Evolutionary conservation across 2,888 invertebrate species (phyloP), one percentile per base, ranked within the genome.

Genomic region (Sinotaia quadrata): DNA sequence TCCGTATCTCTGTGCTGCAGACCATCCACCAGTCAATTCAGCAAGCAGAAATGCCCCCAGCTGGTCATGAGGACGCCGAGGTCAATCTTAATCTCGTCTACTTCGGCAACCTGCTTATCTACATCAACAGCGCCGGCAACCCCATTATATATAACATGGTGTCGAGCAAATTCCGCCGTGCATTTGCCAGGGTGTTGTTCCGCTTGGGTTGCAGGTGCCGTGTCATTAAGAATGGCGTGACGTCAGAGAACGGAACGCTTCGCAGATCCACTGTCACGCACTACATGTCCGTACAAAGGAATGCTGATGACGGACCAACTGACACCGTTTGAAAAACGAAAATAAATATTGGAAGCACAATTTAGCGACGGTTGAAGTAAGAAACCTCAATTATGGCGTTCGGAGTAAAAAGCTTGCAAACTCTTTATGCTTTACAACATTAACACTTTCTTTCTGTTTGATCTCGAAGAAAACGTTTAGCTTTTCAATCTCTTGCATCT

Each of bases 101-200:
- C 89, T 94, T 95, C 88, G 94, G 94, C 85, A 92, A 96, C 77
- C 75, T 81, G 4, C 76, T 96, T 94, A 90, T 95, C 77, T 95
- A 96, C 89, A 91, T 95, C 65, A 96, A 96, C 89, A 96, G 95
- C 62, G 95, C 95, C 12, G 92, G 95, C 63, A 96, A 96, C 90
- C 96, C 96, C 18, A 94, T 96, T 82, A 89, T 96, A 61, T 96
- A 96, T 66, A 69, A 69, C 62, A 60, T 73, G 44, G 65, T 61
- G 18, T 73, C 73, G 44, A 73, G 70, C 31, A 73, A 73, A 44
- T 73, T 73, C 70, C 63, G 73, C 34, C 60, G 73, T 1, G 73
- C 70, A 37, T 73, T 73, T 68, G 65, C 65, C 29, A 63, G 61
- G 36, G 68, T 73, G 8, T 57, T 73, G 41, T 33, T 60, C 27